Conservation (phyloP, 2,113 vertebrate species). For the Mesoclemmys tuberculata region DNA sequence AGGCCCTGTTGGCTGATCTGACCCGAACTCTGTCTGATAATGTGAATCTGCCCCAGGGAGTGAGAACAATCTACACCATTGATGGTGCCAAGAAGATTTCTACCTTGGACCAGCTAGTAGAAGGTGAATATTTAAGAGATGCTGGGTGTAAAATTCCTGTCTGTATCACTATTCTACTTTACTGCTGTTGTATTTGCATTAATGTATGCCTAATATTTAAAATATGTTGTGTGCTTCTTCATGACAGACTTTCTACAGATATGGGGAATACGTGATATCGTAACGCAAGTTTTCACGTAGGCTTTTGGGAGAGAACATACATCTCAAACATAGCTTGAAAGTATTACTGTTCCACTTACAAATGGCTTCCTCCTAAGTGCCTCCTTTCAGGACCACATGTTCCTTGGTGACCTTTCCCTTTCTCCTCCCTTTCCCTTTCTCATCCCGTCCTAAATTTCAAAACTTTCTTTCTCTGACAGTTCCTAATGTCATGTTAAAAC, state of each 20-base stretch:
- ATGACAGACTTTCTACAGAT: neutral
- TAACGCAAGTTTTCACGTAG: neutral
- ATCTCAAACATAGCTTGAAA: neutral
- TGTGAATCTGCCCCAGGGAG: slow-evolving; percentile 96
- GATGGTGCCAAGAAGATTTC: slow-evolving; percentile 91
- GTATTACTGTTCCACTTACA: neutral
- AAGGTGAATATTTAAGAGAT: slow-evolving; percentile 84
- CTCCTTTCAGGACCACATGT: neutral
- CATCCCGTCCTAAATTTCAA: neutral
- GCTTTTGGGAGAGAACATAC: neutral
- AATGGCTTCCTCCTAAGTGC: neutral
- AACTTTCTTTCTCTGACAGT: neutral
- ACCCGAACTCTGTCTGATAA: slow-evolving; percentile 96
- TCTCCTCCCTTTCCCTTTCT: neutral
- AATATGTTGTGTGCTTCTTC: neutral
- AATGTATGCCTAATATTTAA: neutral
- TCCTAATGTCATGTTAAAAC: neutral
- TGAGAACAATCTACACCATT: slow-evolving; percentile 93
- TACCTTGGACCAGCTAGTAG: slow-evolving; percentile 92
- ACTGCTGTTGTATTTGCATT: neutral
- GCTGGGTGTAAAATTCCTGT: neutral
- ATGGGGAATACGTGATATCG: neutral
- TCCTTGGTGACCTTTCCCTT: neutral
- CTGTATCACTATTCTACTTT: neutral
- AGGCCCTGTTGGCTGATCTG: slow-evolving; percentile 95